phyloP scores from a whole-genome alignment of 2,888 invertebrate species.

The Blastobasis lacticolella region DNA sequence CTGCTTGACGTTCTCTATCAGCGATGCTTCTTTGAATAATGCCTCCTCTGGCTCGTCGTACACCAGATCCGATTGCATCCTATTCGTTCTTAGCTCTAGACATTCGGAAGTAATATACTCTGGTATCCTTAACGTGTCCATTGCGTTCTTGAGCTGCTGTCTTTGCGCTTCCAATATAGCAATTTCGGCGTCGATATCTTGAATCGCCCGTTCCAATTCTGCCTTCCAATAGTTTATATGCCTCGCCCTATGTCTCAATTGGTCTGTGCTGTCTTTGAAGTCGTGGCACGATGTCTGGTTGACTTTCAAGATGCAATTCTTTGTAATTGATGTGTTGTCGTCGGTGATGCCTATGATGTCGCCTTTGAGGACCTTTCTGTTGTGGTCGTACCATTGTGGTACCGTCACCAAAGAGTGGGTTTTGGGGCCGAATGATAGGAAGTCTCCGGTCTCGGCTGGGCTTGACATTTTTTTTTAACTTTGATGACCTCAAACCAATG shows the following conservation, averaged over 20 bases:
- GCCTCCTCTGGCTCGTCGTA: constrained; percentile 85
- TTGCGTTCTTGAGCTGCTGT: constrained; percentile 64
- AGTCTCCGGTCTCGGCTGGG: constrained; percentile 45
- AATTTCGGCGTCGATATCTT: constrained; percentile 59
- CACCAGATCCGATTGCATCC: constrained; percentile 83
- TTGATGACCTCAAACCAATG: background rate
- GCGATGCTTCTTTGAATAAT: constrained; percentile 79
- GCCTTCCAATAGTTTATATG: constrained; percentile 66
- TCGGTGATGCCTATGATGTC: constrained; percentile 58
- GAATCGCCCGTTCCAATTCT: constrained; percentile 55
- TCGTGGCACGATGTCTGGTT: constrained; percentile 58
- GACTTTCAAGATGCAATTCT: constrained; percentile 62
- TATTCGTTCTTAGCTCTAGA: constrained; percentile 76
- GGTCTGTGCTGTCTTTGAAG: constrained; percentile 56
- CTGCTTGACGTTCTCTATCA: constrained; percentile 80
- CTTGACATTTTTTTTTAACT: constrained; percentile 29
- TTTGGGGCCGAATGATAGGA: constrained; percentile 47
- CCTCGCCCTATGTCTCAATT: constrained; percentile 48
- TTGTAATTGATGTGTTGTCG: constrained; percentile 54
- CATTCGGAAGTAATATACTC: constrained; percentile 78
- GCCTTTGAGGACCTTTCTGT: constrained; percentile 48
- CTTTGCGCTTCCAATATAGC: constrained; percentile 44
- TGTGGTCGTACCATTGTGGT: constrained; percentile 55
- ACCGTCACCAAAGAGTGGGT: constrained; percentile 46
- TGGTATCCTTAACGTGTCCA: constrained; percentile 47